A percentile compares a stretch with the other conserved stretches of the same genome.
Conservation (phyloP, 2,797 vertebrate genomes). For the Acanthornis magna region DNA sequence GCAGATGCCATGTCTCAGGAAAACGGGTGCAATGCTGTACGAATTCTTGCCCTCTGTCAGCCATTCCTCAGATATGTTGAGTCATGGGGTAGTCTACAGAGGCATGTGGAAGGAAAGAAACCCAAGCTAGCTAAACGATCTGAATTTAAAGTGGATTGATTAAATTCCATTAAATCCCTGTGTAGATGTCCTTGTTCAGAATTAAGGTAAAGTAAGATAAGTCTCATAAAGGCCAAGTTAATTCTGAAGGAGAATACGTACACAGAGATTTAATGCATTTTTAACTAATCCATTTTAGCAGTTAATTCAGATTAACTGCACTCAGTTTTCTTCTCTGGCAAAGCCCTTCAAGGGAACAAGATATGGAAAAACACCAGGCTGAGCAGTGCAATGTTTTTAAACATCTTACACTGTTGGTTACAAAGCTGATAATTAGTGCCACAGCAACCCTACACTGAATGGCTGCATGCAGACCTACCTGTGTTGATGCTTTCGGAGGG, state of each 20-base stretch:
- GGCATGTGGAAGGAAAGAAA: neutral
- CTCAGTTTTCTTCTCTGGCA: neutral
- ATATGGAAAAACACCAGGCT: neutral
- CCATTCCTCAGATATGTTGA: neutral
- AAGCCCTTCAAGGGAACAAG: neutral
- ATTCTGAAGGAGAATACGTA: neutral
- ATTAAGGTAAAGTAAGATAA: slow-evolving; percentile 38
- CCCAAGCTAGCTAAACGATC: neutral
- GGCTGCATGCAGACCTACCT: neutral
- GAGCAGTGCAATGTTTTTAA: neutral
- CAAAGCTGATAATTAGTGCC: neutral
- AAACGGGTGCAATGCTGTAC: neutral
- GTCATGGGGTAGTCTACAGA: neutral
- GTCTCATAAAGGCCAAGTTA: slow-evolving; percentile 17
- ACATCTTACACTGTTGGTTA: rapidly evolving
- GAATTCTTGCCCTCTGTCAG: neutral
- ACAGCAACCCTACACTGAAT: neutral
- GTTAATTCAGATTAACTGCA: slow-evolving; percentile 39
- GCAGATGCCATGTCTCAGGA: neutral
- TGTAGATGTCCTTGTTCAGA: slow-evolving; percentile 29
- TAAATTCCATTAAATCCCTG: slow-evolving; percentile 24
- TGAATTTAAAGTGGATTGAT: slow-evolving; percentile 34
- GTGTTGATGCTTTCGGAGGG: rapidly evolving
- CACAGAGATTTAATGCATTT: slow-evolving; percentile 28
- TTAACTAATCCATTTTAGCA: slow-evolving; percentile 47